Base-by-base conservation (phyloP, 2,888 invertebrate species). In the Achlya flavicornis region DNA sequence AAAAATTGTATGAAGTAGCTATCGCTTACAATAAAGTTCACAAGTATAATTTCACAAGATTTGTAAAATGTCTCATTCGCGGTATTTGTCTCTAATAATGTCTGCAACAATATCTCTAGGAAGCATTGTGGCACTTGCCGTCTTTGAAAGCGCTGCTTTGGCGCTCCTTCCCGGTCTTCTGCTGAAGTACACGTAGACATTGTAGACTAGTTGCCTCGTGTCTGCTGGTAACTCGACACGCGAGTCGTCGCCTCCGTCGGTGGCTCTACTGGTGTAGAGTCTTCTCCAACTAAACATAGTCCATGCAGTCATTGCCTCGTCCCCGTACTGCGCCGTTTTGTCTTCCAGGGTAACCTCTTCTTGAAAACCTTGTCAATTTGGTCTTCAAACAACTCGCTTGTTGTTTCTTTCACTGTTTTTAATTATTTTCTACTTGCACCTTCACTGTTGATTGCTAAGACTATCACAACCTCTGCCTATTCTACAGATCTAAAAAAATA, bases 251-350 rank as follows among this genome's bases (percentile, higher is more conserved):
- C 74, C 78, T 11, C 69, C 79, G 59, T 91, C 92, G 5, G 74
- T 84, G 16, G 82, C 79, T 70, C 83, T 85, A 12, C 90, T 88
- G 66, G 78, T 92, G 78, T 93, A 93, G 58, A 93, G 77, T 76
- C 93, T 81, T 72, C 93, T 83, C 93, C 93, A 93, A 81, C 92
- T 93, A 69, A 93, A 93, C 93, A 93, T 93, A 61, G 93, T 93
- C 93, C 93, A 93, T 63, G 93, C 93, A 70, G 93, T 93, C 93
- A 93, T 93, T 65, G 93, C 92, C 79, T 92, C 81, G 86, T 92
- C 89, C 66, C 93, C 93, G 92, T 93, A 93, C 74, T 91, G 88
- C 85, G 93, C 93, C 92, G 93, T 92, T 79, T 90, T 92, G 85
- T 72, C 66, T 64, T 68, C 63, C 72, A 67, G 60, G 60, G 26